Base-by-base conservation (phyloP, 2,113 vertebrate species). In the Castor canadensis region DNA sequence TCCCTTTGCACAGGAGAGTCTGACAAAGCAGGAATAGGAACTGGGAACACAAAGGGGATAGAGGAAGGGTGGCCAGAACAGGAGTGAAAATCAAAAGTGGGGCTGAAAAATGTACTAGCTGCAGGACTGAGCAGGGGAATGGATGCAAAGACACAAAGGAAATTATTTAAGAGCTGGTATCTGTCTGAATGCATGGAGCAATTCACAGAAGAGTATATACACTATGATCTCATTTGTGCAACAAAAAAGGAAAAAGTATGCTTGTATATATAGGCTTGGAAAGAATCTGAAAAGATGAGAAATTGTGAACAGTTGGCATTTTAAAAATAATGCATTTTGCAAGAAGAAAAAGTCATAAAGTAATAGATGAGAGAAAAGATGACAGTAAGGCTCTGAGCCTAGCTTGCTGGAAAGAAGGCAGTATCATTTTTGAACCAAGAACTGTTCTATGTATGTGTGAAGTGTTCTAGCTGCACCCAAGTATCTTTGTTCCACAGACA, bases 291-390 rank as follows among this genome's bases (percentile, higher is more conserved):
- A 64, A 91, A 86, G 62, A 69, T 6, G 40, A 69, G 40, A 89
- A 86, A 93, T 43, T 43, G 40, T 60, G 86, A 94, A 79, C 93
- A 94, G 87, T 77, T 89, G 96, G 95, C 73, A 86, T 87, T 94
- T 93, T 66, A 93, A 97, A 96, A 95, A 94, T 95, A 83, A 80
- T 35, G 40, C 60, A 71, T 84, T 84, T 85, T 86, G 73, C 92
- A 84, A 92, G 77, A 96, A 93, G 96, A 81, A 76, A 85, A 91
- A 91, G 49, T 62, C 93, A 86, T 49, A 47, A 76, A 93, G 89
- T 64, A 87, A 76, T 1, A 52, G 38, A 92, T 11, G 19, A 76
- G 69, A 64, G 58, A 75, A 76, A 89, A 89, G 76, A 86, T 8
- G 76, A 71, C 52, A 75, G 84, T 85, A 43, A 95, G 67, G 64